phyloP scores from a whole-genome alignment of 2,888 invertebrate genomes.

The Apamea monoglypha region DNA sequence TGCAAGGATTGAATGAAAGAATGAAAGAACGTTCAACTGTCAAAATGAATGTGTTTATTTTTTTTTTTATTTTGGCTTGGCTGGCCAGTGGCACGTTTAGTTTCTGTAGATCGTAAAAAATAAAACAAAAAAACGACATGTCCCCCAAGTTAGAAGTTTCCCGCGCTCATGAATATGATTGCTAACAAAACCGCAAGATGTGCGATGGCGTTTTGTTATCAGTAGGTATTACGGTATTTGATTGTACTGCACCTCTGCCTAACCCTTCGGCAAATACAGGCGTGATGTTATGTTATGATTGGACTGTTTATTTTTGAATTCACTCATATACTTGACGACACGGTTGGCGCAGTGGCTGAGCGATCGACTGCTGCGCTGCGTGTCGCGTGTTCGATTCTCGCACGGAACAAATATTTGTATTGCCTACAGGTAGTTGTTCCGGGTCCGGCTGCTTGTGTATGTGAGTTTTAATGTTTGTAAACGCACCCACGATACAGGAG shows the following conservation, averaged over 20 bases:
- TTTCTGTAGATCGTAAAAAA: not conserved
- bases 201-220: not conserved
- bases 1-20: conserved; percentile 1
- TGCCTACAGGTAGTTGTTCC: too few species aligned
- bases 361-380: too few species aligned
- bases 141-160: too few species aligned
- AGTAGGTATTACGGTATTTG: not conserved
- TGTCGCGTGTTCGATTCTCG: too few species aligned
- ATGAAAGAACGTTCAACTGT: conserved; percentile 1
- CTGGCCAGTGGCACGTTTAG: not conserved
- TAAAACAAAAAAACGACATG: not conserved
- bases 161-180: not conserved
- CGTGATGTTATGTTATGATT: not conserved
- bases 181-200: not conserved
- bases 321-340: not conserved
- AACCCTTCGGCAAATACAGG: not conserved
- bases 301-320: not conserved
- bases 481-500: too few species aligned
- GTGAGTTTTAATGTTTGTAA: too few species aligned
- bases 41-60: conserved; percentile 2
- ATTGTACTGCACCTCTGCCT: not conserved
- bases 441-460: too few species aligned
- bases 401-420: too few species aligned
- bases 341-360: too few species aligned
- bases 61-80: not conserved